Evolutionary conservation across 2,113 vertebrate species (phyloP), one percentile per base, ranked within the genome.

Genomic region (Salvator merianae): DNA sequence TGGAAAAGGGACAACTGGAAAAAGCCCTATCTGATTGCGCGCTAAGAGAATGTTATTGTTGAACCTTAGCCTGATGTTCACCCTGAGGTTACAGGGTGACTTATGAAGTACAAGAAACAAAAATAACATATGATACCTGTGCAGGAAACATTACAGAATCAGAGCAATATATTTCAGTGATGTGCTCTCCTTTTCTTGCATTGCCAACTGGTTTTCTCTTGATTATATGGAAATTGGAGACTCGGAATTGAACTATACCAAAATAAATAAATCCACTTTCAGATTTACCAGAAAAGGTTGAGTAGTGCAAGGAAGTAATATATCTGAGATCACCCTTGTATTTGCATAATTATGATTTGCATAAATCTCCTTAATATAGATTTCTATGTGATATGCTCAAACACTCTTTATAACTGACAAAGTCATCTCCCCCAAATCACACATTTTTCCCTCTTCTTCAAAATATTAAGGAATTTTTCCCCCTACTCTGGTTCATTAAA

Each of bases 401-500:
- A 74, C n/a, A 18, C 38, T 6, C 75, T 92, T 87, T 84, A 66
- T 43, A 87, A 77, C 66, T 80, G 81, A 78, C 79, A 86, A 59
- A 47, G 20, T 7, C 34, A 43, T 50, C 38, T 18, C 26, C 22
- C 68, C 18, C 86, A 87, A 90, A 80, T 75, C 53, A 74, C 28
- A 80, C 34, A 84, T 81, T 47, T 79, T 24, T 79, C 12, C 86
- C 5, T 82, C 83, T 80, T 77, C 66, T 82, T 20, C 53, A 71
- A 87, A 75, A 85, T 90, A 82, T 83, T 88, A 84, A 87, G 50
- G 87, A 78, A 77, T 84, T 77, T 79, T 34, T 78, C 81, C 89
- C 63, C 28, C 43, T 69, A 36, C 4, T 53, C 62, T 66, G 20
- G n/a, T 84, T 89, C 79, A 90, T 89, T 92, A 86, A 74, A 73